These are phyloP conservation scores for Lamprotornis superbus DNA, from an alignment of 2,113 vertebrate genomes.

Conservation along the genomic window DNA sequence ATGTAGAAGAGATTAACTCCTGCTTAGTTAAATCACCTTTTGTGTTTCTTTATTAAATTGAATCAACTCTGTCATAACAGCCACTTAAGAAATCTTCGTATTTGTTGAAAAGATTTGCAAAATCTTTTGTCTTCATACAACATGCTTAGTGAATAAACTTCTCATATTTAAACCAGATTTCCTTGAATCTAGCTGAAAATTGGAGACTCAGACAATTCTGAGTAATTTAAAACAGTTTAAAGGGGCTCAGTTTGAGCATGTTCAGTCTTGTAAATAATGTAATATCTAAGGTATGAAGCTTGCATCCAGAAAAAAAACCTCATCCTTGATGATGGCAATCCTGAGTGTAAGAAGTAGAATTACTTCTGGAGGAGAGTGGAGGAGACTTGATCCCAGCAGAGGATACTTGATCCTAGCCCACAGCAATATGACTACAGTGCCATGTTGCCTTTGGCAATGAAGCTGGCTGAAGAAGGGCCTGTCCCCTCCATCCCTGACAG, in stretches of 20 bases:
- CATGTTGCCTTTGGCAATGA: neutral
- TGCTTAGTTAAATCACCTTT: neutral
- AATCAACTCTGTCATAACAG: neutral
- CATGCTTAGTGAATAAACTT: neutral
- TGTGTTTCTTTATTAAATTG: constrained; percentile 2
- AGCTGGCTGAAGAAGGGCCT: neutral
- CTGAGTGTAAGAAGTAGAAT: neutral
- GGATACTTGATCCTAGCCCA: neutral
- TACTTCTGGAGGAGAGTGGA: neutral
- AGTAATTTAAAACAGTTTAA: neutral
- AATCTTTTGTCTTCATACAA: neutral
- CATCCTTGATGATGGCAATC: neutral
- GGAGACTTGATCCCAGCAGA: neutral
- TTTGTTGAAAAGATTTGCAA: neutral
- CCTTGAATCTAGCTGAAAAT: neutral
- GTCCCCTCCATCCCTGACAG: neutral
- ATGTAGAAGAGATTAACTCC: neutral
- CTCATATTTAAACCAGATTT: neutral
- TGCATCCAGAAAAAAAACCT: neutral
- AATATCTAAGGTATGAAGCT: neutral
- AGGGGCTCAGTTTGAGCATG: neutral
- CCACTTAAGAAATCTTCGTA: neutral
- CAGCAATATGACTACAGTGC: neutral
- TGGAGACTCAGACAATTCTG: neutral
- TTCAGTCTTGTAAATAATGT: neutral